Evolutionary conservation across 2,888 invertebrate genomes (phyloP), one percentile per base, ranked within the genome.

Genomic region (Tipula confusa): DNA sequence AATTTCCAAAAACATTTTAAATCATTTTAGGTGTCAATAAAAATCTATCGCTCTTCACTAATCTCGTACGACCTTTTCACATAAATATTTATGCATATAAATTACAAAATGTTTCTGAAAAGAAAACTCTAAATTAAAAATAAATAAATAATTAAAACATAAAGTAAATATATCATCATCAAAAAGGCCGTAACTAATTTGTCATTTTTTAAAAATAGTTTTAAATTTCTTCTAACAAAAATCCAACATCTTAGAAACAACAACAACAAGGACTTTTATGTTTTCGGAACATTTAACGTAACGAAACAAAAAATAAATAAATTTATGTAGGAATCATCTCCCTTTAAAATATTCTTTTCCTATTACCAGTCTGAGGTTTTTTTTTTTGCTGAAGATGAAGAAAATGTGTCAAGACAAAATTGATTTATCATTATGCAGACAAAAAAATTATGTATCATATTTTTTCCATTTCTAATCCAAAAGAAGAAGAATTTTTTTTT

Each of bases 371-470:
- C 29, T 80, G 80, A 80, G 29, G 15, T 29, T n/a, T 80, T 31
- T 31, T 80, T 80, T 29, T 29, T n/a, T 29, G 80, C 15, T 29
- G 13, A 3, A 80, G 29, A 80, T 64, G 31, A 80, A 29, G n/a
- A 80, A 80, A 80, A 80, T 29, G 80, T 80, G 80, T 80, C 80
- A 80, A 80, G 31, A 80, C 29, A 80, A 80, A 80, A 80, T 80
- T 80, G 80, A 80, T 80, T 80, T 80, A 80, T 80, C 80, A 80
- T 80, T 31, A 80, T 79, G 3, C 29, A 80, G 5, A 29, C 5
- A 29, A 4, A 80, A 31, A 29, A 79, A 29, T 28, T 79, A 79
- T 79, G 28, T 64, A 28, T 15, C 64, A 64, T 64, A 9, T 64
- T 24, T 64, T 64, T 9, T 64, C 18, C 64, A 64, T 24, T 64